Percentiles rank a stretch among this genome's conserved stretches.
Evolutionary conservation across 2,113 vertebrate species (phyloP).

Genomic region (Tringa solitaria): DNA sequence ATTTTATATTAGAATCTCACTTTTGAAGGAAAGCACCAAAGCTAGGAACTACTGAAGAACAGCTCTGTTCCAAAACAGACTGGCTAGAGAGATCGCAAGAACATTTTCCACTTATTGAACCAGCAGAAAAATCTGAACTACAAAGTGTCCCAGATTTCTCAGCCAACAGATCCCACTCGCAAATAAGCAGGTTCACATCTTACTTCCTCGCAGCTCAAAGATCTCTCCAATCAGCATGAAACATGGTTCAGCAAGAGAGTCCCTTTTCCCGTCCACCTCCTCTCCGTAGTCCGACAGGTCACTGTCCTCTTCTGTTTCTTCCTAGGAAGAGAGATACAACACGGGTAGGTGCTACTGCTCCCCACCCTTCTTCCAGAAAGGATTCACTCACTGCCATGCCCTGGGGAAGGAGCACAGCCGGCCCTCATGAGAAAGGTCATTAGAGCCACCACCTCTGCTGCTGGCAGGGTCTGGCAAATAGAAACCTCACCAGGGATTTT

Average conservation of each 20-base stretch:
- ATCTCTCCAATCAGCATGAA: slow-evolving; percentile 99
- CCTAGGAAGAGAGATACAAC: slow-evolving; percentile 57
- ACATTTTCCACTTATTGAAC: neutral
- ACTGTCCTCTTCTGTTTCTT: slow-evolving; percentile 86
- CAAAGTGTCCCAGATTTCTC: neutral
- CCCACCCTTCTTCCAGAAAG: neutral
- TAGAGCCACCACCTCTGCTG: neutral
- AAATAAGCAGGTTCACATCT: slow-evolving; percentile 55
- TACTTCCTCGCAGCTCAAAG: slow-evolving; percentile 98
- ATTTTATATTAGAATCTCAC: neutral
- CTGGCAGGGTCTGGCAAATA: neutral
- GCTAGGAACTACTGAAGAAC: neutral
- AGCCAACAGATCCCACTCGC: neutral
- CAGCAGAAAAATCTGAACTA: neutral
- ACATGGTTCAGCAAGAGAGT: slow-evolving; percentile 93
- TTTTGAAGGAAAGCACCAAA: neutral
- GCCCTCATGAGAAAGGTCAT: neutral
- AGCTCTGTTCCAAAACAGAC: neutral
- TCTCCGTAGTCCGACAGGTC: slow-evolving; percentile 93
- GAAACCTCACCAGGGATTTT: neutral
- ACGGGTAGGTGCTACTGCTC: neutral
- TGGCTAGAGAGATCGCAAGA: neutral
- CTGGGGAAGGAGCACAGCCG: neutral
- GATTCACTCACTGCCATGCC: neutral
- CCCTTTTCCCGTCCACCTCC: slow-evolving; percentile 87